Conservation (phyloP, 2,113 vertebrate species). For the Pelecanoides urinatrix region DNA sequence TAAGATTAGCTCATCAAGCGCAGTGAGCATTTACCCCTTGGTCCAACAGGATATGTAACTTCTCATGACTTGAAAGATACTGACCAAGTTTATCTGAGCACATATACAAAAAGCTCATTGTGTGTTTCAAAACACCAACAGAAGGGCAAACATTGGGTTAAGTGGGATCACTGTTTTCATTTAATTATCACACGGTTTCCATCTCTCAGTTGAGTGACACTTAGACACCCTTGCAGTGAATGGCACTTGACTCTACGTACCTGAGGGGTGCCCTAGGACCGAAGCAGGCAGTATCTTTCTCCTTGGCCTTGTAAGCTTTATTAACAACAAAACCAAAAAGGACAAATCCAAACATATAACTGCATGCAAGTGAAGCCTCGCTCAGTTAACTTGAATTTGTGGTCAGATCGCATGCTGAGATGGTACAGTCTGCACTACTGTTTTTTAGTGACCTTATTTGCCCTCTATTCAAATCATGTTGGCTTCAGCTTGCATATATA, state of each 20-base stretch:
- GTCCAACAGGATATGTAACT: no score
- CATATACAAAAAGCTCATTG: accelerated
- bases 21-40: neutral
- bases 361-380: neutral
- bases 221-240: neutral
- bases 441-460: neutral
- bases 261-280: neutral
- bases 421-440: neutral
- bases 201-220: neutral
- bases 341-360: neutral
- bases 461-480: neutral
- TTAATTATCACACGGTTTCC: neutral
- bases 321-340: neutral
- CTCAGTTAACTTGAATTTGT: neutral
- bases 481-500: neutral
- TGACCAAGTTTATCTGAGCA: neutral
- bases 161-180: neutral
- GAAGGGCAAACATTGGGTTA: neutral
- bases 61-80: neutral
- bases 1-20: neutral
- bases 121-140: neutral
- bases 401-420: neutral
- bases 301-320: neutral
- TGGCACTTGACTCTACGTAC: neutral
- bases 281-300: neutral